Evolutionary conservation across 2,113 vertebrate genomes (phyloP).

Genomic region (Tupaia tana): DNA sequence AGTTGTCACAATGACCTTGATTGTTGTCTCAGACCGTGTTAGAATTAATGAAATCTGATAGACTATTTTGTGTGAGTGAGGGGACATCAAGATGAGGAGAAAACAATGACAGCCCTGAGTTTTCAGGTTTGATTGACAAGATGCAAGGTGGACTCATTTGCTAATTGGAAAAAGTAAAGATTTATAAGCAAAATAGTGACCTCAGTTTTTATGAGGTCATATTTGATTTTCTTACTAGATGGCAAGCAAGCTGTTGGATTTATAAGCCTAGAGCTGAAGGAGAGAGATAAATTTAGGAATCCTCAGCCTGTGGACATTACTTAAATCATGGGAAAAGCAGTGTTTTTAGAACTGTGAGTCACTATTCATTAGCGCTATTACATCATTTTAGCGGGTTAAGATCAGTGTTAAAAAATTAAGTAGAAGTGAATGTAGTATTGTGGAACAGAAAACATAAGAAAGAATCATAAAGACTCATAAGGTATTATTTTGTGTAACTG

Average conservation of each 20-base stretch:
- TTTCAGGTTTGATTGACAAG: neutral
- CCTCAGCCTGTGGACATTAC: slow-evolving; percentile 8
- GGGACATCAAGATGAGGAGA: neutral
- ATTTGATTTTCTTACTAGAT: slow-evolving; percentile 51
- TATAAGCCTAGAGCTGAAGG: slow-evolving; percentile 31
- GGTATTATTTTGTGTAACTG: slow-evolving; percentile 31
- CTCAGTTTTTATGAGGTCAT: neutral
- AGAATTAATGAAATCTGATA: neutral
- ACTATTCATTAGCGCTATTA: slow-evolving; percentile 51
- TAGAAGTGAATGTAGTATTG: neutral
- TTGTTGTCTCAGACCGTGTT: neutral
- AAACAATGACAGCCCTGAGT: neutral
- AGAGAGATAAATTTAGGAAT: slow-evolving; percentile 57
- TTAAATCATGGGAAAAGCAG: slow-evolving; percentile 50
- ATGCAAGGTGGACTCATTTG: neutral
- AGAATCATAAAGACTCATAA: neutral
- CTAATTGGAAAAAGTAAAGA: neutral
- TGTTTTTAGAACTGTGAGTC: slow-evolving; percentile 55
- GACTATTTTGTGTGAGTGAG: neutral
- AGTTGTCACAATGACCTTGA: neutral
- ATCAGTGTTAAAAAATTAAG: neutral
- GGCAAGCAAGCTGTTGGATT: neutral
- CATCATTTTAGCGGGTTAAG: slow-evolving; percentile 32
- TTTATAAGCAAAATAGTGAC: neutral
- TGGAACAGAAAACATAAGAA: slow-evolving; percentile 16